Percentiles rank a stretch among this genome's conserved stretches.
phyloP scores from a whole-genome alignment of 1,140 invertebrate species.

The Wasmannia auropunctata region DNA sequence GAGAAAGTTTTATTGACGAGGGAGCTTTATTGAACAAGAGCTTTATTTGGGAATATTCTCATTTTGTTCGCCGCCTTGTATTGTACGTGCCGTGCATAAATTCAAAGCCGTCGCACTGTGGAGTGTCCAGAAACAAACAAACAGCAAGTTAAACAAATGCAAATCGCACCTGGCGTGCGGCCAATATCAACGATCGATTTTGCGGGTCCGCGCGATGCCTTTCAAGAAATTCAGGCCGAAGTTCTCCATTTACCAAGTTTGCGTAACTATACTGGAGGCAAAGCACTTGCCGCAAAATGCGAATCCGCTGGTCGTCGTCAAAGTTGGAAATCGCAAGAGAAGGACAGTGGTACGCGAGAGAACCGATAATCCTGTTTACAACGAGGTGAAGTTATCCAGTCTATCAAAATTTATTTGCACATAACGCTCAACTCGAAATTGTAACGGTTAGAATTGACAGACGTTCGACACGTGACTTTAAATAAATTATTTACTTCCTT shows the following conservation, averaged over 20 bases:
- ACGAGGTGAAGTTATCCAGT: constrained; percentile 84
- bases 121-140: constrained; percentile 33
- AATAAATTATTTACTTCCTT: too few species aligned
- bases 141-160: constrained; percentile 37
- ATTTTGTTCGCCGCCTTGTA: background rate
- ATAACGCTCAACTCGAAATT: background rate
- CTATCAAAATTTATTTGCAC: background rate
- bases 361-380: constrained; percentile 87
- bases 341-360: constrained; percentile 84
- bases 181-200: constrained; percentile 47
- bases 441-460: background rate
- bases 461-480: too few species aligned
- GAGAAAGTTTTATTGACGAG: background rate
- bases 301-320: constrained; percentile 86
- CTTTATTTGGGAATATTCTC: background rate
- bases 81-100: constrained; percentile 1
- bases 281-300: constrained; percentile 84
- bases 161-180: constrained; percentile 30
- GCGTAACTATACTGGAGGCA: constrained; percentile 86
- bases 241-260: constrained; percentile 81
- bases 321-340: constrained; percentile 86
- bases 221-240: constrained; percentile 65
- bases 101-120: background rate
- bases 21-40: background rate
- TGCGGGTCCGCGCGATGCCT: constrained; percentile 51